These are phyloP conservation scores for Buteo buteo DNA, from an alignment of 2,113 vertebrate genomes.

Conservation along the genomic window DNA sequence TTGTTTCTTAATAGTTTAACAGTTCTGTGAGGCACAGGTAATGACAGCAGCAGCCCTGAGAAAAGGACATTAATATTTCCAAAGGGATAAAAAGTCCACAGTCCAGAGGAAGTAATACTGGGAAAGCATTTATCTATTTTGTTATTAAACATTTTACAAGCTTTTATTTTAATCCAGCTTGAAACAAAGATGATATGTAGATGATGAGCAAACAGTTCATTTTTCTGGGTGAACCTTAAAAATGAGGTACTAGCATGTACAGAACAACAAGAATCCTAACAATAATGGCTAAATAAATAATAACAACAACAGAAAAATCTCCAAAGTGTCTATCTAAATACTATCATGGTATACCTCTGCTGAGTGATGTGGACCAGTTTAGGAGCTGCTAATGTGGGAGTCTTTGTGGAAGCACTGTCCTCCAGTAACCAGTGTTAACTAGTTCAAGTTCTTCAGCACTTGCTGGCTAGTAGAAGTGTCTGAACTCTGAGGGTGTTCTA, in stretches of 20 bases:
- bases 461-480: background rate
- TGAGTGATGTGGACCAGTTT: background rate
- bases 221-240: background rate
- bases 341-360: background rate
- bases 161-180: background rate
- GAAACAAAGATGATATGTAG: background rate
- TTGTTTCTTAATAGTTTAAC: background rate
- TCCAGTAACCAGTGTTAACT: background rate
- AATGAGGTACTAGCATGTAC: background rate
- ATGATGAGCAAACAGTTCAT: background rate
- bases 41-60: background rate
- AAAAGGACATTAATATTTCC: background rate
- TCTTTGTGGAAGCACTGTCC: background rate
- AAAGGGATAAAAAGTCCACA: background rate
- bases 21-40: background rate
- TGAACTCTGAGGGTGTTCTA: background rate
- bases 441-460: background rate
- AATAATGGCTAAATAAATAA: background rate
- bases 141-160: background rate
- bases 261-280: background rate
- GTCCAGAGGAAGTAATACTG: background rate
- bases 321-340: background rate
- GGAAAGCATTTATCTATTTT: background rate
- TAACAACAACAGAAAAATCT: background rate
- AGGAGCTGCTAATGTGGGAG: background rate